Percentiles rank a stretch among this genome's conserved stretches.
Conservation (phyloP, 1,140 invertebrate genomes). For the Cylas formicarius region DNA sequence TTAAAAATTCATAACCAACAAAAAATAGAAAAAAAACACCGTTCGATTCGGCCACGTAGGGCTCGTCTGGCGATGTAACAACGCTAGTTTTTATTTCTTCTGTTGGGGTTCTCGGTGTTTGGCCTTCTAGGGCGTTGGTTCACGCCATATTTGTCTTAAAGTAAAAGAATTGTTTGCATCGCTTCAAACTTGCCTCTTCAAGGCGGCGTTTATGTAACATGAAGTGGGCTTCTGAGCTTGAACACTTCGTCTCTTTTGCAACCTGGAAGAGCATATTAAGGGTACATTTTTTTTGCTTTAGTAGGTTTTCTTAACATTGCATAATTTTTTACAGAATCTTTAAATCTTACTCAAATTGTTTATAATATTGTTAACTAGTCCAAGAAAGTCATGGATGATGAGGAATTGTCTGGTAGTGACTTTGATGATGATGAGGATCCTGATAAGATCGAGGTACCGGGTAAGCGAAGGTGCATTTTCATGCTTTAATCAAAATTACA, state of each 20-base stretch:
- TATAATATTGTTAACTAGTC: slow-evolving; percentile 23
- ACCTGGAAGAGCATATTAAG: no score
- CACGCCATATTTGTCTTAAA: slow-evolving; percentile 36
- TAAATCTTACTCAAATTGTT: slow-evolving; percentile 8
- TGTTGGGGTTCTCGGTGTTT: slow-evolving; percentile 13
- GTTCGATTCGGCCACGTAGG: slow-evolving; percentile 8
- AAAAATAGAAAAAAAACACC: slow-evolving; percentile 37
- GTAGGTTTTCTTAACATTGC: no score
- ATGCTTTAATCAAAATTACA: background rate
- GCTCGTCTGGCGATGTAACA: slow-evolving; percentile 5
- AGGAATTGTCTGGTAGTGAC: slow-evolving; percentile 67
- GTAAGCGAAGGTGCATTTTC: slow-evolving; percentile 50
- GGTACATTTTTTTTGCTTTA: no score
- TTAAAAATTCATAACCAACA: slow-evolving; percentile 44
- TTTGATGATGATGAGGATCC: slow-evolving; percentile 85
- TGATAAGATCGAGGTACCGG: slow-evolving; percentile 82
- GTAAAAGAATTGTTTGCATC: slow-evolving; percentile 24
- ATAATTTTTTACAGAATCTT: background rate
- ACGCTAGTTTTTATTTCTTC: no score
- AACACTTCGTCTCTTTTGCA: no score
- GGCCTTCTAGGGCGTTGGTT: slow-evolving; percentile 38
- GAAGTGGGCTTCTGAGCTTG: no score
- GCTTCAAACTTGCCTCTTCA: slow-evolving; percentile 2
- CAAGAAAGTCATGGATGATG: slow-evolving; percentile 45
- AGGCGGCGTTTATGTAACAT: background rate